A percentile compares a stretch with the other conserved stretches of the same genome.
Evolutionary conservation across 2,797 vertebrate species (phyloP).

Genomic region (Gambelia wislizenii): DNA sequence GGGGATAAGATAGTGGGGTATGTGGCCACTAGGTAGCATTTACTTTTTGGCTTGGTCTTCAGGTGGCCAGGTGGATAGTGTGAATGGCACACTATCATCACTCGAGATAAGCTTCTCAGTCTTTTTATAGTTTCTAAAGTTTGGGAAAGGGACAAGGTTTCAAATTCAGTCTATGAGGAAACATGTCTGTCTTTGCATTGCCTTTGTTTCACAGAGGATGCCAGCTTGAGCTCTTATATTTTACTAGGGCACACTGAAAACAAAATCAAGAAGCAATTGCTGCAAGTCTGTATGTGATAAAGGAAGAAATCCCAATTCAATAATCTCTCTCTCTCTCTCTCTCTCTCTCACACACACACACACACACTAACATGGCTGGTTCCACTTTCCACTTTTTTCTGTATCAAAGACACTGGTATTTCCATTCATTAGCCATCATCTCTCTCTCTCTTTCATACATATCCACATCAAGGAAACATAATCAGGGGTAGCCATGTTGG

Average conservation of each 20-base stretch:
- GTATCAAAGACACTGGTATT: too few relatives aligned
- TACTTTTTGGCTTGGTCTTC: too few relatives aligned
- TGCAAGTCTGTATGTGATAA: constrained; percentile 39
- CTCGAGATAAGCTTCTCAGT: neutral
- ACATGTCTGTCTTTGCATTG: neutral
- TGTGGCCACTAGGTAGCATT: too few relatives aligned
- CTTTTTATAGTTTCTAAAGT: neutral
- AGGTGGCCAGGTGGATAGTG: too few relatives aligned
- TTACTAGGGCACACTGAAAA: neutral
- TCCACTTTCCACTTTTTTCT: too few relatives aligned
- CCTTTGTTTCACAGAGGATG: neutral
- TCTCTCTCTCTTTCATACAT: too few relatives aligned
- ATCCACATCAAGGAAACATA: too few relatives aligned
- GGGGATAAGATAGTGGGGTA: too few relatives aligned
- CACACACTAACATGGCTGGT: too few relatives aligned
- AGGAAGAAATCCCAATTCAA: constrained; percentile 30
- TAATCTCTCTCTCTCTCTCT: neutral
- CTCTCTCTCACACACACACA: too few relatives aligned
- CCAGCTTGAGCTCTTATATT: neutral
- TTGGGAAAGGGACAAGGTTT: neutral
- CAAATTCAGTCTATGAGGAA: neutral
- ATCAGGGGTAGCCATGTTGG: too few relatives aligned
- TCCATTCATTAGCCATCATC: too few relatives aligned
- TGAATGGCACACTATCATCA: neutral
- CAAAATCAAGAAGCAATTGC: neutral